A percentile compares a stretch with the other conserved stretches of the same genome.
Conservation (phyloP, 2,888 invertebrate species). For the Agriopis aurantiaria region DNA sequence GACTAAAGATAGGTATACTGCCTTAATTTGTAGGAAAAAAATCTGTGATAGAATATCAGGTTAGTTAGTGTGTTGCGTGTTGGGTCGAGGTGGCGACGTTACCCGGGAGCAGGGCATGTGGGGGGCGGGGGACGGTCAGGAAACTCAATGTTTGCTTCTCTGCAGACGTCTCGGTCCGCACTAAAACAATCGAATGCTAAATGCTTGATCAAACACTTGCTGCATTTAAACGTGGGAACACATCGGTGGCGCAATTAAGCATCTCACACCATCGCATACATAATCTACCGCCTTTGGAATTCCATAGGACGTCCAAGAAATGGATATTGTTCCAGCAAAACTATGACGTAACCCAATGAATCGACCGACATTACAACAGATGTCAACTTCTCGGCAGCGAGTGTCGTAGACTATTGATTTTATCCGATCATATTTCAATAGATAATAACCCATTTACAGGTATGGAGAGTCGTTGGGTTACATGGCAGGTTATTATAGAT, state of each 20-base stretch:
- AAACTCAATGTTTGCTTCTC: conserved; percentile 78
- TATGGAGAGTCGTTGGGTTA: conserved; percentile 61
- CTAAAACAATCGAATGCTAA: conserved; percentile 87
- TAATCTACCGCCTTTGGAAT: conserved; percentile 50
- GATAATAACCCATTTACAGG: conserved; percentile 49
- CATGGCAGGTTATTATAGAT: conserved; percentile 81
- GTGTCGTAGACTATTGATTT: conserved; percentile 44
- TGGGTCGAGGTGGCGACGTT: conserved; percentile 33
- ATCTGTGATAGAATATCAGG: conserved; percentile 19
- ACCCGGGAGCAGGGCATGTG: conserved; percentile 38
- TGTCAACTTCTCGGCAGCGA: conserved; percentile 40
- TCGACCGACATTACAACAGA: conserved; percentile 35
- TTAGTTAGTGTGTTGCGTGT: conserved; percentile 13
- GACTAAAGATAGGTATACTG: conserved; percentile 19
- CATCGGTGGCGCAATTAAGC: conserved; percentile 80
- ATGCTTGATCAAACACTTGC: conserved; percentile 81
- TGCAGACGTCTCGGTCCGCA: conserved; percentile 80
- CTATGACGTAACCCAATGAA: conserved; percentile 27
- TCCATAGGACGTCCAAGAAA: conserved; percentile 20
- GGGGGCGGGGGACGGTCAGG: conserved; percentile 59
- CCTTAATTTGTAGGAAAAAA: conserved; percentile 7
- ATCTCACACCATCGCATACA: conserved; percentile 67
- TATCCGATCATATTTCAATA: conserved; percentile 51
- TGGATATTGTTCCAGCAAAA: conserved; percentile 10
- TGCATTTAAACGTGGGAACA: conserved; percentile 84